Evolutionary conservation across 2,888 invertebrate genomes (phyloP).

Genomic region (Eurytoma californica): DNA sequence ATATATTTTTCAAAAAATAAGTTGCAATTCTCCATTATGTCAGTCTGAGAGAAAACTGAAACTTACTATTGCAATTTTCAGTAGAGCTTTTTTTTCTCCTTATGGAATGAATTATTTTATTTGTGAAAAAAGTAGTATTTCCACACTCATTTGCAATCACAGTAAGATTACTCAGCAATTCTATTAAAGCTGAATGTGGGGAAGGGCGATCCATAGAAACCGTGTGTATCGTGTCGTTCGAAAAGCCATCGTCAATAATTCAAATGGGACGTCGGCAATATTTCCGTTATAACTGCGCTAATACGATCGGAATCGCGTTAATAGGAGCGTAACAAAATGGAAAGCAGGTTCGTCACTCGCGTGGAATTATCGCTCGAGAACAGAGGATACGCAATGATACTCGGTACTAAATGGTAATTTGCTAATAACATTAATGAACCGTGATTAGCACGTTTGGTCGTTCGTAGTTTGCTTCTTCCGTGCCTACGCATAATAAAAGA

Average conservation of each 20-base stretch:
- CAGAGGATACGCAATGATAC: slow-evolving; percentile 31
- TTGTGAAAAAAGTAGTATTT: background rate
- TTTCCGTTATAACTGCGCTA: slow-evolving; percentile 10
- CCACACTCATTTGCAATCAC: background rate
- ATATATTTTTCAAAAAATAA: too few species aligned
- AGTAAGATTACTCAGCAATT: slow-evolving; percentile 18
- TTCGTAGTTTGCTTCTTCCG: slow-evolving; percentile 21
- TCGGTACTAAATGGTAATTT: slow-evolving; percentile 35
- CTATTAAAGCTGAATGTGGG: slow-evolving; percentile 3
- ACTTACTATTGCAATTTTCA: too few species aligned
- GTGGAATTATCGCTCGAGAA: slow-evolving; percentile 15
- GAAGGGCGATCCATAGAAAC: slow-evolving; percentile 13
- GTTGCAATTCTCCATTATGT: too few species aligned
- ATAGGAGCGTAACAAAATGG: background rate
- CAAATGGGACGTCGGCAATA: slow-evolving; percentile 11
- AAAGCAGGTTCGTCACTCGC: slow-evolving; percentile 47
- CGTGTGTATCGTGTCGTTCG: background rate
- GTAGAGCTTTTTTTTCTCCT: too few species aligned
- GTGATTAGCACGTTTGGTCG: slow-evolving; percentile 9
- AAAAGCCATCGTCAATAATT: slow-evolving; percentile 43
- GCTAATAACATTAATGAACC: slow-evolving; percentile 41
- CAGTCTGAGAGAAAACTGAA: too few species aligned
- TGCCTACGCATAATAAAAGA: slow-evolving; percentile 8
- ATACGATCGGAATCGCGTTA: slow-evolving; percentile 17
- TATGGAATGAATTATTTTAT: too few species aligned